Evolutionary conservation across 1,140 invertebrate genomes (phyloP).

Genomic region (Atopsyche davidsoni): DNA sequence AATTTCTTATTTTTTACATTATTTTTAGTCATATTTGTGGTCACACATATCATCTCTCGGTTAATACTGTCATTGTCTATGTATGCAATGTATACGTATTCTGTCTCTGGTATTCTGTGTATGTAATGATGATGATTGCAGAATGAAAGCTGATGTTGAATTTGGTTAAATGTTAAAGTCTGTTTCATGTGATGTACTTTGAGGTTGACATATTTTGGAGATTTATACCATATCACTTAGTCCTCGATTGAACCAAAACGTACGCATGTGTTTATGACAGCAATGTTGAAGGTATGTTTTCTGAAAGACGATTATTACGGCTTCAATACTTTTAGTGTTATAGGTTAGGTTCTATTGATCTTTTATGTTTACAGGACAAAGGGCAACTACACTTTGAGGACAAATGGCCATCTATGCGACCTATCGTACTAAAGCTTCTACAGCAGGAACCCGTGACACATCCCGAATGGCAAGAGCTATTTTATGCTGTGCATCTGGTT

Average conservation of each 20-base stretch:
- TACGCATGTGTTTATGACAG: constrained; percentile 17
- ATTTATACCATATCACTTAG: constrained; percentile 6
- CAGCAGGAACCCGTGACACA: constrained; percentile 91
- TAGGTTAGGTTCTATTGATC: constrained; percentile 24
- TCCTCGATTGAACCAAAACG: constrained; percentile 2
- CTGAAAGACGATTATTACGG: background rate
- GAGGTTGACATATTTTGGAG: too few relatives aligned
- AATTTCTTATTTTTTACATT: too few relatives aligned
- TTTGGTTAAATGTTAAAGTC: too few relatives aligned
- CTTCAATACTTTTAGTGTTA: too few relatives aligned
- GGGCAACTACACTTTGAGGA: constrained; percentile 79
- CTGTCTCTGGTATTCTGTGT: too few relatives aligned
- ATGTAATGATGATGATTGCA: too few relatives aligned
- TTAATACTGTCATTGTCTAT: too few relatives aligned
- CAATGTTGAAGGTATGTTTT: constrained; percentile 25
- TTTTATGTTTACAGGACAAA: constrained; percentile 50
- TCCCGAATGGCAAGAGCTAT: constrained; percentile 94
- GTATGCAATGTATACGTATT: too few relatives aligned
- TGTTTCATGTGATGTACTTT: too few relatives aligned
- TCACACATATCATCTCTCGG: too few relatives aligned
- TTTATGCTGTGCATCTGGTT: constrained; percentile 90
- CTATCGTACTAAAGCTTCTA: constrained; percentile 85
- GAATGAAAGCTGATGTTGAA: too few relatives aligned
- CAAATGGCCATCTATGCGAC: constrained; percentile 92
- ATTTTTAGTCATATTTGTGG: too few relatives aligned